phyloP scores from a whole-genome alignment of 1,140 invertebrate species.

The Lucilia sericata region DNA sequence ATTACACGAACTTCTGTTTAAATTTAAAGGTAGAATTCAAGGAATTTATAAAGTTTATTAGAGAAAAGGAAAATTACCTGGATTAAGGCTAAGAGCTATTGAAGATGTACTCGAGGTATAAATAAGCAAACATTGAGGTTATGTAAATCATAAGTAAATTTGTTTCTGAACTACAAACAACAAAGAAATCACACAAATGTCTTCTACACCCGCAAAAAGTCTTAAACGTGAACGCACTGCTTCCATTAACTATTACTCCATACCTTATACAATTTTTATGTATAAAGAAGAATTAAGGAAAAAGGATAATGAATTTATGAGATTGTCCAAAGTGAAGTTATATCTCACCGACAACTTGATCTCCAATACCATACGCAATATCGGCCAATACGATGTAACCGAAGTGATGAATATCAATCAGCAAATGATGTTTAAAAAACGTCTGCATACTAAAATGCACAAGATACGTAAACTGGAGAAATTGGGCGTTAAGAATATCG shows the following conservation, averaged over 20 bases:
- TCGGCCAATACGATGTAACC: slow-evolving; percentile 55
- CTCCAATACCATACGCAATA: slow-evolving; percentile 61
- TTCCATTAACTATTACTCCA: slow-evolving; percentile 45
- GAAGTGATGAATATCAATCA: slow-evolving; percentile 61
- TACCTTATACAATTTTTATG: slow-evolving; percentile 58
- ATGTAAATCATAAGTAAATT: no score
- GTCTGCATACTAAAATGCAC: slow-evolving; percentile 56
- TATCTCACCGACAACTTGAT: slow-evolving; percentile 61
- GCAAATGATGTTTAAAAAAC: slow-evolving; percentile 59
- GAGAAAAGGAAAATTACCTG: no score
- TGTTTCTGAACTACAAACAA: no score
- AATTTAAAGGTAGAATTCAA: no score
- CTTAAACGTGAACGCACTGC: background rate
- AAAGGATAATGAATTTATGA: slow-evolving; percentile 55
- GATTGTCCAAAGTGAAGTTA: slow-evolving; percentile 61
- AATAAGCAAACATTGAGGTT: no score
- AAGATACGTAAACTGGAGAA: slow-evolving; percentile 61
- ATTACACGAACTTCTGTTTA: no score
- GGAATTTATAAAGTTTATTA: no score
- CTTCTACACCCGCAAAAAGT: no score
- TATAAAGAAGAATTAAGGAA: slow-evolving; percentile 60
- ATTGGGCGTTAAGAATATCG: slow-evolving; percentile 50
- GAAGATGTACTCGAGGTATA: no score
- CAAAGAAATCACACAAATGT: no score
- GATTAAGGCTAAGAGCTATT: no score